Conservation (phyloP, 2,797 vertebrate genomes). For the Garrulus glandarius region DNA sequence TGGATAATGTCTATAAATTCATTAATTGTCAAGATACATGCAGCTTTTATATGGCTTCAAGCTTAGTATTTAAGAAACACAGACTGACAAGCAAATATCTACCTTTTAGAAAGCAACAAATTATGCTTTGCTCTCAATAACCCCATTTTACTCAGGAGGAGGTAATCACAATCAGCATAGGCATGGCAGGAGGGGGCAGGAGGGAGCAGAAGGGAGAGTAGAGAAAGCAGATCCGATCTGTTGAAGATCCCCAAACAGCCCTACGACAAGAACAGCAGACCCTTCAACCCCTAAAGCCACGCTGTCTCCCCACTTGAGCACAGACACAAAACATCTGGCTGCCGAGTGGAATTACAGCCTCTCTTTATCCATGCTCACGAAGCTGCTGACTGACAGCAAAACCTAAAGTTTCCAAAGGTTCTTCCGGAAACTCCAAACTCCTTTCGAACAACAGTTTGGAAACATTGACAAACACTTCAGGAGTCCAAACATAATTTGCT, state of each 20-base stretch:
- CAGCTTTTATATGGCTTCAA: neutral
- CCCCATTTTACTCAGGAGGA: neutral
- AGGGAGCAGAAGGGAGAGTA: neutral
- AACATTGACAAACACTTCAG: neutral
- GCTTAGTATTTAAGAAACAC: neutral
- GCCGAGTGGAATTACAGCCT: neutral
- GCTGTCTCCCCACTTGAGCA: neutral
- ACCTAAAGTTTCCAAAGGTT: neutral
- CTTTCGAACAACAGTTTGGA: neutral
- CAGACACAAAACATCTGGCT: slow-evolving; percentile 30
- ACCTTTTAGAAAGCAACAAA: neutral
- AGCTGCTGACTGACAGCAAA: slow-evolving; percentile 4
- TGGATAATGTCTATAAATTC: neutral
- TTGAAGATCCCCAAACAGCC: neutral
- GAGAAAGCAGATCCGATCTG: neutral
- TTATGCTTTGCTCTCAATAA: neutral
- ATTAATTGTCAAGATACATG: neutral
- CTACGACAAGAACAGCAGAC: neutral
- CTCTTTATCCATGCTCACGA: neutral
- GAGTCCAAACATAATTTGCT: neutral
- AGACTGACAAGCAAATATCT: neutral
- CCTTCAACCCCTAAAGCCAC: neutral
- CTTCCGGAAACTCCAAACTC: neutral
- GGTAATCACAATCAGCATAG: neutral
- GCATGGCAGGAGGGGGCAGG: neutral